Evolutionary conservation across 2,888 invertebrate species (phyloP).

Genomic region (Branchellion lobata): DNA sequence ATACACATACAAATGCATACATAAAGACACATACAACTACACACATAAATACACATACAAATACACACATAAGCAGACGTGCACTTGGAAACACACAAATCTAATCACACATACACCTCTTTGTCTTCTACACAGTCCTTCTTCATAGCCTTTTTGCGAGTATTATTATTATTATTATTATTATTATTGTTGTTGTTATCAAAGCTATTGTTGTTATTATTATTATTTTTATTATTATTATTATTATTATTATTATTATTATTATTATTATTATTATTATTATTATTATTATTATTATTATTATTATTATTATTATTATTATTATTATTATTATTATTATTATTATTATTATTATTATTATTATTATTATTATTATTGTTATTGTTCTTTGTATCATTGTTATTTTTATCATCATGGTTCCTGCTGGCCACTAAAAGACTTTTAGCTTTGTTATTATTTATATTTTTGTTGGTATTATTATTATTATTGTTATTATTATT

Average conservation of each 20-base stretch:
- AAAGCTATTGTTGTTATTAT: background rate
- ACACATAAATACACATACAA: background rate
- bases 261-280: background rate
- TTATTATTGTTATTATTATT: background rate
- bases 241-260: background rate
- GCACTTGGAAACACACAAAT: constrained; percentile 2
- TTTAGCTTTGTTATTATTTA: background rate
- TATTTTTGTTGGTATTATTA: background rate
- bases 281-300: background rate
- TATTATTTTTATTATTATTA: background rate
- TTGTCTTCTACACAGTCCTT: too few species aligned
- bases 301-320: constrained; percentile 9
- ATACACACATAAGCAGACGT: background rate
- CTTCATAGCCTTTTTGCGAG: background rate
- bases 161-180: too few species aligned
- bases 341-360: background rate
- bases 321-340: background rate
- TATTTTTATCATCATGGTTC: too few species aligned
- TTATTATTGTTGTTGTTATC: too few species aligned
- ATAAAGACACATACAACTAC: constrained; percentile 22
- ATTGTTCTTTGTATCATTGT: background rate
- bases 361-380: background rate
- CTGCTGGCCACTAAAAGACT: too few species aligned
- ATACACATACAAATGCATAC: background rate
- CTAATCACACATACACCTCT: background rate